phyloP scores from a whole-genome alignment of 2,888 invertebrate genomes.

The Nemapogon koenigi region DNA sequence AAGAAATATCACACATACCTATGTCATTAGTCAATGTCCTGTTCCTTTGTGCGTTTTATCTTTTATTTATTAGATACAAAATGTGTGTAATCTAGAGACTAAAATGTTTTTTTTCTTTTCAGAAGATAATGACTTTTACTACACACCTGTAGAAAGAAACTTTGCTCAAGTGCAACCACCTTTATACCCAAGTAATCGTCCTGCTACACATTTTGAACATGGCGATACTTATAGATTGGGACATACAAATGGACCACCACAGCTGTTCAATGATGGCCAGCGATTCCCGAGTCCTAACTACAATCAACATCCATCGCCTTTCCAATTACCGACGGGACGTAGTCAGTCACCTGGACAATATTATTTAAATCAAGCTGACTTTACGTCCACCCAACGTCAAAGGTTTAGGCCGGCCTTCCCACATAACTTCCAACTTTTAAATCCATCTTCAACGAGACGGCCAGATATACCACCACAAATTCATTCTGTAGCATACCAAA shows the following conservation, averaged over 20 bases:
- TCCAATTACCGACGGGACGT: constrained; percentile 53
- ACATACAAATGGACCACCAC: constrained; percentile 26
- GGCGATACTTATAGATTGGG: constrained; percentile 36
- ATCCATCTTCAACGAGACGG: constrained; percentile 56
- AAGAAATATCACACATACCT: too few relatives aligned
- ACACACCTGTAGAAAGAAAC: constrained; percentile 55
- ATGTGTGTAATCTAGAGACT: too few relatives aligned
- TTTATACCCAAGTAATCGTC: constrained; percentile 44
- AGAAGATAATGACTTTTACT: constrained; percentile 56
- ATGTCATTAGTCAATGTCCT: too few relatives aligned
- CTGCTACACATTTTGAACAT: constrained; percentile 42
- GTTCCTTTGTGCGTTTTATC: too few relatives aligned
- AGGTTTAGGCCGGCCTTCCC: constrained; percentile 48
- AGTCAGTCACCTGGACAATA: constrained; percentile 52
- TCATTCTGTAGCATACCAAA: constrained; percentile 62
- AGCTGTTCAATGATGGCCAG: constrained; percentile 40
- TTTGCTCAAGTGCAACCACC: constrained; percentile 61
- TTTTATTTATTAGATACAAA: too few relatives aligned
- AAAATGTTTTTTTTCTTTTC: constrained; percentile 37
- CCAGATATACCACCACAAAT: constrained; percentile 63
- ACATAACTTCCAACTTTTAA: constrained; percentile 49
- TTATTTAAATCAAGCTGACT: constrained; percentile 55
- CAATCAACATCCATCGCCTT: constrained; percentile 56
- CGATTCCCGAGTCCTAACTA: constrained; percentile 53
- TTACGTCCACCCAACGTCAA: constrained; percentile 37